Conservation (phyloP, 1,140 invertebrate genomes). For the Drosophila nebulosa region DNA sequence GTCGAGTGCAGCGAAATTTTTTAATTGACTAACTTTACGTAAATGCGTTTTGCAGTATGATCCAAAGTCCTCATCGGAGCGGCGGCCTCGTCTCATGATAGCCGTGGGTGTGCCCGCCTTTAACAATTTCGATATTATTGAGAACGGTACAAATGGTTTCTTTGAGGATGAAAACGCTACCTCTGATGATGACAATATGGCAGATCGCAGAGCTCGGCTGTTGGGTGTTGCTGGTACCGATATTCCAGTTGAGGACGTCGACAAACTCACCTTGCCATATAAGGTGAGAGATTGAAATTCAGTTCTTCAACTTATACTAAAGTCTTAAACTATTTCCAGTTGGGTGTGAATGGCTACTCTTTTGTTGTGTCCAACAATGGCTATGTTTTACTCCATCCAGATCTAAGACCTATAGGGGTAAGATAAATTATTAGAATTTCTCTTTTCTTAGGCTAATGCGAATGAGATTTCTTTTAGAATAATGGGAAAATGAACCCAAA, state of each 20-base stretch:
- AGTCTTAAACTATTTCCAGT: constrained; percentile 81
- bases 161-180: not conserved
- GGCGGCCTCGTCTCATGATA: constrained; percentile 86
- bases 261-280: constrained; percentile 91
- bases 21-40: not conserved
- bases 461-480: constrained; percentile 22
- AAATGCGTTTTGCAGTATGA: constrained; percentile 53
- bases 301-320: not conserved
- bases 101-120: constrained; percentile 93
- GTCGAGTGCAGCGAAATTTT: not conserved
- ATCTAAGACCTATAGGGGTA: constrained; percentile 87
- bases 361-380: constrained; percentile 98
- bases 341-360: constrained; percentile 97
- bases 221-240: constrained; percentile 96
- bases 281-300: constrained; percentile 81
- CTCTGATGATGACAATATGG: not conserved
- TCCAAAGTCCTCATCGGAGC: constrained; percentile 81
- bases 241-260: constrained; percentile 94
- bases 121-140: constrained; percentile 85
- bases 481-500: constrained; percentile 91
- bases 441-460: not conserved
- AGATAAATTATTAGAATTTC: constrained; percentile 61
- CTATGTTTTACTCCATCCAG: constrained; percentile 91
- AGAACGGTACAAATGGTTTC: constrained; percentile 82
- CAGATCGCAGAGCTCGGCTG: constrained; percentile 85